These are phyloP conservation scores for Ochotona curzoniae DNA, from an alignment of 2,113 vertebrate species.

Conservation along the genomic window DNA sequence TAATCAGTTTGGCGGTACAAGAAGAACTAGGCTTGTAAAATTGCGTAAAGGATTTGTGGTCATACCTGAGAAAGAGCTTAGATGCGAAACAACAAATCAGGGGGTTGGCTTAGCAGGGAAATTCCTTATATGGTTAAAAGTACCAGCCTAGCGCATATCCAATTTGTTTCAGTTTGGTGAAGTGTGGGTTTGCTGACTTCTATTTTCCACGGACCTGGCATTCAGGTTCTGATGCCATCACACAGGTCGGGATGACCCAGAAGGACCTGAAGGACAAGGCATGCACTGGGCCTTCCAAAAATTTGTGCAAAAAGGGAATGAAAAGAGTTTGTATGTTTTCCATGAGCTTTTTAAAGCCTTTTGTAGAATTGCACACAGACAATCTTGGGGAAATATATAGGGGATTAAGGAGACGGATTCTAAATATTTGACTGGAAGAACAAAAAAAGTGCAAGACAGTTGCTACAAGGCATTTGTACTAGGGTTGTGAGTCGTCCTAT, in stretches of 20 bases:
- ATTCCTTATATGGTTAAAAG: conserved; percentile 32
- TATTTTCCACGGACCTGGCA: neutral
- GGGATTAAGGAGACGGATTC: neutral
- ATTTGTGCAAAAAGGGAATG: too few species aligned
- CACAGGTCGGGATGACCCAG: neutral
- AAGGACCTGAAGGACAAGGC: neutral
- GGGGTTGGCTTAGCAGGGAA: neutral
- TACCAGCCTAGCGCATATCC: neutral
- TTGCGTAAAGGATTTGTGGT: neutral
- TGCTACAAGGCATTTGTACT: neutral
- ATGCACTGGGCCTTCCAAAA: too few species aligned
- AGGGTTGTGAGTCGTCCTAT: neutral
- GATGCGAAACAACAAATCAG: conserved; percentile 13
- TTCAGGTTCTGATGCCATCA: neutral
- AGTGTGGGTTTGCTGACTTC: neutral
- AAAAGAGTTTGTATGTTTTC: too few species aligned
- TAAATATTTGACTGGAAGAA: neutral
- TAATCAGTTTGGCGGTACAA: neutral
- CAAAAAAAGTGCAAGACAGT: neutral
- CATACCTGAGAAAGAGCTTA: conserved; percentile 39
- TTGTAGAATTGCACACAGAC: neutral
- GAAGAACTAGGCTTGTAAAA: conserved; percentile 11
- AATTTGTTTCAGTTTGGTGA: neutral
- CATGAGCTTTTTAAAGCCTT: too few species aligned
- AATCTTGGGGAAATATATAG: neutral